These are phyloP conservation scores for Capreolus pygargus DNA, from an alignment of 2,113 vertebrate genomes.

Conservation along the genomic window DNA sequence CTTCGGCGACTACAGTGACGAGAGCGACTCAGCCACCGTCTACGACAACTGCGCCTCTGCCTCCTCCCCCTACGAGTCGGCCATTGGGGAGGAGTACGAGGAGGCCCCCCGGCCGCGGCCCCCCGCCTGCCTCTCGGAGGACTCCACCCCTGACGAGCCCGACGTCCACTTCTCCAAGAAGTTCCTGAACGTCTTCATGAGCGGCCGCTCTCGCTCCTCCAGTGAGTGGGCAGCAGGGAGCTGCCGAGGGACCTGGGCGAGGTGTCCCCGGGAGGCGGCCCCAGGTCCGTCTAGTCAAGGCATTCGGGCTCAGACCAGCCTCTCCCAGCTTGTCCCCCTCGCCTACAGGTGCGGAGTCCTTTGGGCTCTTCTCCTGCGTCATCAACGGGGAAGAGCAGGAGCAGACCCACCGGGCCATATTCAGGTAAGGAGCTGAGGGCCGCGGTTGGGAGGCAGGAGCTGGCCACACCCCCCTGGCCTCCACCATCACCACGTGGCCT, in stretches of 20 bases:
- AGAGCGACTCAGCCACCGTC: slow-evolving; percentile 95
- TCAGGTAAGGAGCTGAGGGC: slow-evolving; percentile 86
- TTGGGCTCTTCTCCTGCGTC: slow-evolving; percentile 94
- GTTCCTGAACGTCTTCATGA: slow-evolving; percentile 99
- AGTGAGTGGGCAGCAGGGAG: slow-evolving; percentile 86
- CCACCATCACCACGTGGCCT: neutral
- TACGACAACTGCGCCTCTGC: slow-evolving; percentile 96
- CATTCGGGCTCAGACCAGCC: accelerated
- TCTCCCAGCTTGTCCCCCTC: neutral
- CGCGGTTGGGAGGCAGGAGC: neutral
- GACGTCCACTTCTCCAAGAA: slow-evolving; percentile 96
- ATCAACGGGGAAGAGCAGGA: slow-evolving; percentile 96
- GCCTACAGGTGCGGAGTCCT: slow-evolving; percentile 92
- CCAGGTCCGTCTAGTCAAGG: neutral
- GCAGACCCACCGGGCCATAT: slow-evolving; percentile 95
- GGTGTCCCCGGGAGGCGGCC: neutral
- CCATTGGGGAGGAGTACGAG: slow-evolving; percentile 93
- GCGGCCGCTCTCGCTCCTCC: slow-evolving; percentile 92
- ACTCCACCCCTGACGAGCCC: slow-evolving; percentile 91
- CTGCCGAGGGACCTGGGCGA: neutral
- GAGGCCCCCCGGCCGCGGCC: slow-evolving; percentile 89
- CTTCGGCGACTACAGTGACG: slow-evolving; percentile 95
- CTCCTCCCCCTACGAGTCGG: slow-evolving; percentile 94
- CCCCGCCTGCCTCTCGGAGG: slow-evolving; percentile 90
- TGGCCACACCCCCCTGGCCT: neutral